A percentile compares a stretch with the other conserved stretches of the same genome.
These are phyloP conservation scores for Sesia bembeciformis DNA, from an alignment of 2,888 invertebrate genomes.

Conservation along the genomic window DNA sequence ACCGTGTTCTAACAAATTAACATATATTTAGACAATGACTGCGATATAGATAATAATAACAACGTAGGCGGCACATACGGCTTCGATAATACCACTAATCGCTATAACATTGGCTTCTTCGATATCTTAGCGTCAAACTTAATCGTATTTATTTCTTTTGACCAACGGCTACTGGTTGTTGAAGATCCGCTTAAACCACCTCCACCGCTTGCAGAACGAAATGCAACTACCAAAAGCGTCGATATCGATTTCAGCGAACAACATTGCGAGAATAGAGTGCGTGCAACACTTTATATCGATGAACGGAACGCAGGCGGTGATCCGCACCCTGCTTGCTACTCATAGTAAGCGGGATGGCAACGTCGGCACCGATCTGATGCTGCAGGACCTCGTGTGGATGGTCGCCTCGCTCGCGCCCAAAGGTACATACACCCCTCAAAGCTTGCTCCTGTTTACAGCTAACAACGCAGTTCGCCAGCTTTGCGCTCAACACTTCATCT, in stretches of 20 bases:
- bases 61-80: constrained; percentile 10
- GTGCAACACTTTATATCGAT: constrained; percentile 65
- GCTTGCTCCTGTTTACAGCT: constrained; percentile 42
- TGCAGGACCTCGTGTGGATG: constrained; percentile 76
- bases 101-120: constrained; percentile 8
- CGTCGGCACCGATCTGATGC: constrained; percentile 65
- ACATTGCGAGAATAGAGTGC: constrained; percentile 63
- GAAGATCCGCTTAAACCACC: too few species aligned
- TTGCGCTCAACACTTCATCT: constrained; percentile 63
- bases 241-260: constrained; percentile 61
- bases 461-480: constrained; percentile 55
- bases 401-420: constrained; percentile 72
- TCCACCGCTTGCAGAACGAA: not conserved
- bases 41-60: constrained; percentile 6
- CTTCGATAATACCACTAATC: constrained; percentile 1
- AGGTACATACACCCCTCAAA: constrained; percentile 41
- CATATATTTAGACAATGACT: constrained; percentile 17
- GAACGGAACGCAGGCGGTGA: constrained; percentile 73
- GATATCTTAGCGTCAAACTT: constrained; percentile 1
- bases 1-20: constrained; percentile 30
- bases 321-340: constrained; percentile 67
- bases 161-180: too few species aligned
- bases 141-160: not conserved
- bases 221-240: constrained; percentile 14
- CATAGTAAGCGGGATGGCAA: constrained; percentile 69